Evolutionary conservation across 1,140 invertebrate genomes (phyloP).

Genomic region (Mylabris phalerata): DNA sequence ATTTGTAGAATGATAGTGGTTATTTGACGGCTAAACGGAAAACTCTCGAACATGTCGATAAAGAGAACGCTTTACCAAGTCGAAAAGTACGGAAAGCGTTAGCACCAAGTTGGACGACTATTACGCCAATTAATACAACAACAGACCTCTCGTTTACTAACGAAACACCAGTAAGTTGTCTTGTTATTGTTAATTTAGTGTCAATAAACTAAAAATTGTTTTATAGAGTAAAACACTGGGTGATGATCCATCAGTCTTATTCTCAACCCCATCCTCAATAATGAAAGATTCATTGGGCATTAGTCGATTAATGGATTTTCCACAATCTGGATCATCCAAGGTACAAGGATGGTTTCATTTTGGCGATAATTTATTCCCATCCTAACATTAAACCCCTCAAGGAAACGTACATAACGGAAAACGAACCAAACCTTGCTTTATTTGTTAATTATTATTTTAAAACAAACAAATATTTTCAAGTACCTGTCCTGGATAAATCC

Average conservation of each 20-base stretch:
- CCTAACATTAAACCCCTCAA: constrained; percentile 9
- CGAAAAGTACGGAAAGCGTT: constrained; percentile 70
- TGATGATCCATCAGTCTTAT: constrained; percentile 69
- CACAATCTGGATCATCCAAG: constrained; percentile 36
- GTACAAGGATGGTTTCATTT: constrained; percentile 41
- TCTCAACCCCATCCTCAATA: constrained; percentile 77
- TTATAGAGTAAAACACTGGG: constrained; percentile 75
- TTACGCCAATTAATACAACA: constrained; percentile 45
- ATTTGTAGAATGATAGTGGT: constrained; percentile 51
- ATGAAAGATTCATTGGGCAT: constrained; percentile 54
- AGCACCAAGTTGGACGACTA: constrained; percentile 62
- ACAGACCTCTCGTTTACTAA: constrained; percentile 58
- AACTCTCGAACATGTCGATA: constrained; percentile 43
- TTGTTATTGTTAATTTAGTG: not conserved
- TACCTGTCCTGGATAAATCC: constrained; percentile 4
- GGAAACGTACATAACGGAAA: no score
- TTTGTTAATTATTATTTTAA: no score
- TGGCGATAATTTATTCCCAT: constrained; percentile 36
- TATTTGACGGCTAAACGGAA: constrained; percentile 50
- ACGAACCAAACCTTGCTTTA: no score
- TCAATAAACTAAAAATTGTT: constrained; percentile 5
- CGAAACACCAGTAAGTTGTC: constrained; percentile 67
- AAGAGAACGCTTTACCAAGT: constrained; percentile 61
- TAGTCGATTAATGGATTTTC: constrained; percentile 37
- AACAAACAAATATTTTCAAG: constrained; percentile 3